Evolutionary conservation across 2,888 invertebrate species (phyloP).

Genomic region (Sepiola atlantica): DNA sequence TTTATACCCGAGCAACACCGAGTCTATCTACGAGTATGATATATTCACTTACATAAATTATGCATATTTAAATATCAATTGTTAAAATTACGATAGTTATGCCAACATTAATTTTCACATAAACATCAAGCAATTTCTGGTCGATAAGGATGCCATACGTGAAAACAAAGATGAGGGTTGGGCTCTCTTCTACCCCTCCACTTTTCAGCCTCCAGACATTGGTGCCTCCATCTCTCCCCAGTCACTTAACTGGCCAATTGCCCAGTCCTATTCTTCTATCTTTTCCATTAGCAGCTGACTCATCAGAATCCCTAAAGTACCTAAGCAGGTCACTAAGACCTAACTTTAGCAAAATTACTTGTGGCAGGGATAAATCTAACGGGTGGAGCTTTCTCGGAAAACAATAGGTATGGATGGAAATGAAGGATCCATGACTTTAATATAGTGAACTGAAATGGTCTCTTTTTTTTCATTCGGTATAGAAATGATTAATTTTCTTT

Average conservation of each 20-base stretch:
- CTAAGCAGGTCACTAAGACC: neutral
- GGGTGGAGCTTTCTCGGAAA: neutral
- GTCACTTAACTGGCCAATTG: neutral
- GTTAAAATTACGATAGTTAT: neutral
- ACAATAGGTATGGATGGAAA: neutral
- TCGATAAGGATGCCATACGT: neutral
- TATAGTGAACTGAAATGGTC: neutral
- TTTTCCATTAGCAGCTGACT: neutral
- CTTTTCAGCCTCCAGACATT: neutral
- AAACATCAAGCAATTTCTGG: neutral
- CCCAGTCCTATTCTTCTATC: neutral
- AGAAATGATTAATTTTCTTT: neutral
- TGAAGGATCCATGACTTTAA: neutral
- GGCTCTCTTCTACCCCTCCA: neutral
- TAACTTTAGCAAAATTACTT: neutral
- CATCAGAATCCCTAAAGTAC: conserved; percentile 9
- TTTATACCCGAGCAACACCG: too few species aligned
- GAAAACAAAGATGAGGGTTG: neutral
- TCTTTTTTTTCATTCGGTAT: neutral
- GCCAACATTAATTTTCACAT: neutral
- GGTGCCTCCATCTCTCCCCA: neutral
- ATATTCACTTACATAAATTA: too few species aligned
- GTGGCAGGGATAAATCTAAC: neutral
- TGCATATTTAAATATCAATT: too few species aligned
- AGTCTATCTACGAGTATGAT: too few species aligned